Evolutionary conservation across 2,113 vertebrate genomes (phyloP).

Genomic region (Oreochromis aureus): DNA sequence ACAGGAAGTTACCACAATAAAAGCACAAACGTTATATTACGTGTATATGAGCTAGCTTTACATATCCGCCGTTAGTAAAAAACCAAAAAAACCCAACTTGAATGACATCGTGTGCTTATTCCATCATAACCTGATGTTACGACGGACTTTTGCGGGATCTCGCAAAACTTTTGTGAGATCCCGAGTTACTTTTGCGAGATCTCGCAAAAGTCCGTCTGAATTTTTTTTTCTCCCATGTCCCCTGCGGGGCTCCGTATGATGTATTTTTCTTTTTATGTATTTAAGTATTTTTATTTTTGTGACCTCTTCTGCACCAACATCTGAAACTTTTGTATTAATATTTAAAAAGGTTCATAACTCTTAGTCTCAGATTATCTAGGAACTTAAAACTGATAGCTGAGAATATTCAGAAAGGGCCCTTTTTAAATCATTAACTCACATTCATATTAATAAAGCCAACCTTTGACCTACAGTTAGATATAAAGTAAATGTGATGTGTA

Average conservation of each 20-base stretch:
- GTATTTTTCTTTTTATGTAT: too few relatives aligned
- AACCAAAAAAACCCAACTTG: rapidly evolving
- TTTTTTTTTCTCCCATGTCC: too few relatives aligned
- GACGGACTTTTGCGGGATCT: too few relatives aligned
- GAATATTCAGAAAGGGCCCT: rapidly evolving
- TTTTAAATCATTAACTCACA: neutral
- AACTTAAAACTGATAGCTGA: neutral
- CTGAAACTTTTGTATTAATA: neutral
- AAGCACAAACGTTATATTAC: too few relatives aligned
- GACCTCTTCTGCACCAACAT: rapidly evolving
- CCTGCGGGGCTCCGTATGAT: too few relatives aligned
- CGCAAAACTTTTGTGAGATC: too few relatives aligned
- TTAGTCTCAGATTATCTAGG: neutral
- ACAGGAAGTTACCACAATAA: too few relatives aligned
- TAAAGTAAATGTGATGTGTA: neutral
- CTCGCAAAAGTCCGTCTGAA: too few relatives aligned
- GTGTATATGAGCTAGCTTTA: too few relatives aligned
- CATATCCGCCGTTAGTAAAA: too few relatives aligned
- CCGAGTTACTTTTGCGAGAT: too few relatives aligned
- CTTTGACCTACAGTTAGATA: neutral
- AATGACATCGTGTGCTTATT: rapidly evolving
- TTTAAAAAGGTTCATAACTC: neutral
- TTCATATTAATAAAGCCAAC: rapidly evolving
- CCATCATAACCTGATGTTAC: rapidly evolving
- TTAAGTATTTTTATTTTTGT: neutral